These are phyloP conservation scores for Stenodema calcarata DNA, from an alignment of 2,888 invertebrate species.

Conservation along the genomic window DNA sequence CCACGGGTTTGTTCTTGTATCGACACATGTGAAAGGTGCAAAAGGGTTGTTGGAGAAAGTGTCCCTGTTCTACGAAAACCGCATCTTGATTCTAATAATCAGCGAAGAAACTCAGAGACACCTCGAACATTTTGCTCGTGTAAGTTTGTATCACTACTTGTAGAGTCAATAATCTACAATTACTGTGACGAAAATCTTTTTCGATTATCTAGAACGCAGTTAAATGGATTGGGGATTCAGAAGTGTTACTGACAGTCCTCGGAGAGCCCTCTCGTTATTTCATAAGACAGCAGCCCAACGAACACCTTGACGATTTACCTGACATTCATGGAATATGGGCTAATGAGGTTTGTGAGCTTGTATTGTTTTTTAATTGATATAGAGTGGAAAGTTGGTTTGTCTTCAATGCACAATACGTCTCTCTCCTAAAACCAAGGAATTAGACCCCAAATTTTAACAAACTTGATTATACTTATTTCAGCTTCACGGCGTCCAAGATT, in stretches of 20 bases:
- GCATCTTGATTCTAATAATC: not conserved
- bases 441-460: too few relatives aligned
- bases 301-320: not conserved
- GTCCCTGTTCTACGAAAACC: not conserved
- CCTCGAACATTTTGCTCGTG: not conserved
- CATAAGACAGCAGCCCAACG: slow-evolving; percentile 1
- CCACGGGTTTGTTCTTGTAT: slow-evolving; percentile 4
- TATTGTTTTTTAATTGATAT: not conserved
- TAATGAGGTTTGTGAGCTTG: not conserved
- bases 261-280: not conserved
- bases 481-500: slow-evolving; percentile 10
- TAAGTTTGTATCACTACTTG: not conserved
- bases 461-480: not conserved
- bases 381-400: too few relatives aligned
- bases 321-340: not conserved
- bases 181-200: not conserved
- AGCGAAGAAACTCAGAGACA: slow-evolving; percentile 4
- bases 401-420: too few relatives aligned
- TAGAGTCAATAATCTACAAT: too few relatives aligned
- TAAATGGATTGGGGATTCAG: not conserved
- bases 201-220: not conserved
- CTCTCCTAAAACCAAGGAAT: too few relatives aligned
- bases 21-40: not conserved
- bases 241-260: not conserved
- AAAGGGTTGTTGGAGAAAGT: not conserved